These are phyloP conservation scores for Drosophila subsilvestris DNA, from an alignment of 2,888 invertebrate species.

Conservation along the genomic window DNA sequence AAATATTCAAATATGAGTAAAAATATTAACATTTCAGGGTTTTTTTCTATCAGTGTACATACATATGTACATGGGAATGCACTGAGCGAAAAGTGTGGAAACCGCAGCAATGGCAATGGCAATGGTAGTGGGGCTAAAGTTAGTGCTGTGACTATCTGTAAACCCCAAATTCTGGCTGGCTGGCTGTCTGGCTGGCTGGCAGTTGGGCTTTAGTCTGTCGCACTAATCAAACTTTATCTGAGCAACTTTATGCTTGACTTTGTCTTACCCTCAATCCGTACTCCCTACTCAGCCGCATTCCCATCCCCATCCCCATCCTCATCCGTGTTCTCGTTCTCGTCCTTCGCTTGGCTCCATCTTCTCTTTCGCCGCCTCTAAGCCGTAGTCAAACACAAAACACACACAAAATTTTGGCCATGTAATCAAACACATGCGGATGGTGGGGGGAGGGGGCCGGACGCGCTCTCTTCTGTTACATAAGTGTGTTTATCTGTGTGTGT, in stretches of 20 bases:
- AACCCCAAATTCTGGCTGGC: constrained; percentile 6
- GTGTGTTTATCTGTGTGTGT: constrained; percentile 17
- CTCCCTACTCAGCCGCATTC: neutral
- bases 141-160: neutral
- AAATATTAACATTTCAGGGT: no score
- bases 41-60: no score
- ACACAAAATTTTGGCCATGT: constrained; percentile 51
- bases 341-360: constrained; percentile 5
- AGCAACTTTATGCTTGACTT: constrained; percentile 36
- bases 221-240: constrained; percentile 56
- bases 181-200: constrained; percentile 10
- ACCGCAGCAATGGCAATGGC: neutral
- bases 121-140: neutral
- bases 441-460: neutral
- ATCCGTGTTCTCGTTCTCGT: neutral
- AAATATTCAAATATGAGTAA: no score
- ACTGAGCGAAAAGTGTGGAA: constrained; percentile 25
- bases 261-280: constrained; percentile 2
- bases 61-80: constrained; percentile 11
- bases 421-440: constrained; percentile 51
- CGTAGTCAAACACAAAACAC: constrained; percentile 32
- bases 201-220: constrained; percentile 24
- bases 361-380: neutral
- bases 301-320: neutral
- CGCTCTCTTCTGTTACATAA: constrained; percentile 21